Percentiles rank a stretch among this genome's conserved stretches.
Evolutionary conservation across 1,140 invertebrate species (phyloP).

Genomic region (Anastatus disparis): DNA sequence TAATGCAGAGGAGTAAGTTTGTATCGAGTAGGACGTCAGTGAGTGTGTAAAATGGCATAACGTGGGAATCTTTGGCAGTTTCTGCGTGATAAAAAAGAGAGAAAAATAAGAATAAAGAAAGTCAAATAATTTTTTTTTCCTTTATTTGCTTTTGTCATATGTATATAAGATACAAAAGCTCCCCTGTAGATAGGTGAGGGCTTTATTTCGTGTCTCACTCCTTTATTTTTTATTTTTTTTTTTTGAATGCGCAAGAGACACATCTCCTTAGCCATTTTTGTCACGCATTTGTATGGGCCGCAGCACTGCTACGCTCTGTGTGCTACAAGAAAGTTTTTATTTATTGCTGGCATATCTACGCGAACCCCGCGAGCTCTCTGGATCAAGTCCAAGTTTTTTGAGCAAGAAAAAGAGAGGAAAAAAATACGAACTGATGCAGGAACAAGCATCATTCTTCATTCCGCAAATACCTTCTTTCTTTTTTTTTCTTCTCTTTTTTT

Average conservation of each 20-base stretch:
- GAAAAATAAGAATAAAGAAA: background rate
- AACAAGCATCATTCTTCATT: constrained; percentile 14
- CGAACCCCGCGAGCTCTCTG: background rate
- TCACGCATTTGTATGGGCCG: too few relatives aligned
- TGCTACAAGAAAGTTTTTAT: constrained; percentile 23
- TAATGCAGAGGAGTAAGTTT: constrained; percentile 42
- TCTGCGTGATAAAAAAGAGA: background rate
- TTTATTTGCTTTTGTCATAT: background rate
- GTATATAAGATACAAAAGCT: background rate
- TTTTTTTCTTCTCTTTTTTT: background rate
- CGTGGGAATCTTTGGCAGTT: constrained; percentile 26
- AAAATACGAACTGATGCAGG: background rate
- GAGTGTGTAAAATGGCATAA: constrained; percentile 24
- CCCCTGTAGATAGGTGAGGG: too few relatives aligned
- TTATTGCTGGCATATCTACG: constrained; percentile 1
- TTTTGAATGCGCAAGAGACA: too few relatives aligned
- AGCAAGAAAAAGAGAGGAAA: too few relatives aligned
- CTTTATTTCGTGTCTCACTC: too few relatives aligned
- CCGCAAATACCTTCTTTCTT: too few relatives aligned
- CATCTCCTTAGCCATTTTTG: constrained; percentile 27
- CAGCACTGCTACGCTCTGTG: too few relatives aligned
- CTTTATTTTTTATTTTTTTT: too few relatives aligned
- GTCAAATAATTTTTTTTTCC: background rate
- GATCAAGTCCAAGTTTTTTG: constrained; percentile 23
- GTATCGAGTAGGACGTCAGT: background rate